Percentiles rank a stretch among this genome's conserved stretches.
phyloP scores from a whole-genome alignment of 2,113 vertebrate genomes.

The Microtus pennsylvanicus region DNA sequence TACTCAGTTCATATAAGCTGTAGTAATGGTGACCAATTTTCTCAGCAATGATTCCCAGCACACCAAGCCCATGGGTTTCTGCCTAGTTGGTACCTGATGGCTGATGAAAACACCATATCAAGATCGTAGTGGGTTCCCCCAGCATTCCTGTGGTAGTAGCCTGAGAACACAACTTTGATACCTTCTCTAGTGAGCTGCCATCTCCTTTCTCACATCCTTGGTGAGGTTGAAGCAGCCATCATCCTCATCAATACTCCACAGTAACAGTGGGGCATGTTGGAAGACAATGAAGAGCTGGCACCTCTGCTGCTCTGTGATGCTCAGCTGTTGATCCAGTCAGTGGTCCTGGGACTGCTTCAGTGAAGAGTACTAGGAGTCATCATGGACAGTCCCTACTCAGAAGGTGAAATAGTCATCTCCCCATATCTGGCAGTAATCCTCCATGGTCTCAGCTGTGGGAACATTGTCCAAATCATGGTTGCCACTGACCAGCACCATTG shows the following conservation, averaged over 20 bases:
- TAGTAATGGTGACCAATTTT: slow-evolving; percentile 92
- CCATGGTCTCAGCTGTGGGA: slow-evolving; percentile 89
- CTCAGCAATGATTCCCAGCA: slow-evolving; percentile 93
- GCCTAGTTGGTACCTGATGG: slow-evolving; percentile 97
- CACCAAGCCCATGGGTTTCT: slow-evolving; percentile 92
- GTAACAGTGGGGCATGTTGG: too few species aligned
- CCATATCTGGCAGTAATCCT: slow-evolving; percentile 91
- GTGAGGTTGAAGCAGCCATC: slow-evolving; percentile 96
- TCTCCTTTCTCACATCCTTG: too few species aligned
- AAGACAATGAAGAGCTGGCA: too few species aligned
- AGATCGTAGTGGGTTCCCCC: slow-evolving; percentile 91
- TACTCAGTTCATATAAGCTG: slow-evolving; percentile 90
- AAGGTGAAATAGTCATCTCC: slow-evolving; percentile 98
- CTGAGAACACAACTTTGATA: slow-evolving; percentile 94
- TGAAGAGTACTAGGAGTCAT: slow-evolving; percentile 90
- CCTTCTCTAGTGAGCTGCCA: slow-evolving; percentile 84
- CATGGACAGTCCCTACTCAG: slow-evolving; percentile 94
- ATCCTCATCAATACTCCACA: slow-evolving; percentile 82
- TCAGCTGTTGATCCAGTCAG: too few species aligned
- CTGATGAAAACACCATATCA: slow-evolving; percentile 97
- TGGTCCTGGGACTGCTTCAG: slow-evolving; percentile 82
- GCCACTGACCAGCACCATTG: slow-evolving; percentile 94
- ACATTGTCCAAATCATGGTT: slow-evolving; percentile 96
- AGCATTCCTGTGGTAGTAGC: slow-evolving; percentile 96
- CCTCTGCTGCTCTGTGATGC: too few species aligned